Evolutionary conservation across 2,113 vertebrate species (phyloP), one percentile per base, ranked within the genome.

Genomic region (Trichomycterus rosablanca): DNA sequence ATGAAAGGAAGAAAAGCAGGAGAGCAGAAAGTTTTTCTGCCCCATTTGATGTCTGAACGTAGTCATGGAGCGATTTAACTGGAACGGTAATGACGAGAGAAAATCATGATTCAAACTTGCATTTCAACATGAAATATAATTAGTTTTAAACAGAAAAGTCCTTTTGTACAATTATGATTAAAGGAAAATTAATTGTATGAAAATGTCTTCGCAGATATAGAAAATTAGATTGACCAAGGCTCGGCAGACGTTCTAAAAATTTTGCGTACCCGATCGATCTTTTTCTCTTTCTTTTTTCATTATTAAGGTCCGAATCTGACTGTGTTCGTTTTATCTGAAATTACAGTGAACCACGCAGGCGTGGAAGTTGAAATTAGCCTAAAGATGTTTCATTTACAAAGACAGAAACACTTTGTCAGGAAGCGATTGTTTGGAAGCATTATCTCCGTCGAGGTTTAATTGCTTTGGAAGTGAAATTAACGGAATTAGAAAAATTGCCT

Each of bases 401-500:
- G 88, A 86, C 82, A 88, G 85, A 90, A 89, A 88, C 83, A 86
- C 88, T 91, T 89, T 90, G 89, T 90, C 87, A 86, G 84, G 75
- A 50, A 77, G 74, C 78, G 74, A 87, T 89, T 90, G 92, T 93
- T 93, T 93, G 85, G 81, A 74, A 86, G 84, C 83, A 83, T 92
- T 94, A 94, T 97, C 92, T 88, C 86, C 77, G 83, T 78, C 77
- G 80, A 78, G 81, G 84, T 91, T 92, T 97, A 95, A 96, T 95
- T 97, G 92, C 88, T 92, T 93, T 89, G 90, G 86, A 93, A 92
- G 92, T 89, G 92, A 94, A 95, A 94, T 97, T 95, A 97, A 91
- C 88, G 82, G 89, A 92, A 89, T 93, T 91, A 91, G 89, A 93
- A 89, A 92, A 92, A 93, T 90, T 87, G 89, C 89, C 83, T 87